Evolutionary conservation across 2,888 invertebrate species (phyloP).

Genomic region (Tricholauxania praeusta): DNA sequence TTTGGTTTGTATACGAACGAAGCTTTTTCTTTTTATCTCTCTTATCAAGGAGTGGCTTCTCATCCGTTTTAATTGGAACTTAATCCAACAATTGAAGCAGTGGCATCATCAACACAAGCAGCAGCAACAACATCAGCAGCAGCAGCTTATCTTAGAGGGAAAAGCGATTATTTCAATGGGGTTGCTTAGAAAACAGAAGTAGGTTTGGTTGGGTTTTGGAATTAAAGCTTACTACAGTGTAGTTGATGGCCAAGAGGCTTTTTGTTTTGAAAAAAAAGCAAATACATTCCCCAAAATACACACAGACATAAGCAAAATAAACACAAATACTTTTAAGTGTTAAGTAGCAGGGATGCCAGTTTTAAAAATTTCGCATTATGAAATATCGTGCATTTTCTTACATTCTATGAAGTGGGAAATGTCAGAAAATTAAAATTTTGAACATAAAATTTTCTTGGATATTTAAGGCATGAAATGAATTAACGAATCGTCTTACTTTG

Average conservation of each 20-base stretch:
- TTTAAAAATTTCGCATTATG: too few species aligned
- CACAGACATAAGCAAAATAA: not conserved
- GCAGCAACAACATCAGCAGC: not conserved
- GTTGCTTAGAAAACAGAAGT: not conserved
- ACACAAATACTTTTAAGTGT: not conserved
- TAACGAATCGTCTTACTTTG: too few species aligned
- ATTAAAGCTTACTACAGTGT: not conserved
- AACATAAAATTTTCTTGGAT: too few species aligned
- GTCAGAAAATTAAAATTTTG: too few species aligned
- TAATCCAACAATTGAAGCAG: conserved; percentile 32
- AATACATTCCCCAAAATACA: not conserved
- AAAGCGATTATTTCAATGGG: conserved; percentile 14
- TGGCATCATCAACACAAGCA: not conserved
- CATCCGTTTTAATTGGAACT: conserved; percentile 33
- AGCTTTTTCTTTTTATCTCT: conserved; percentile 4
- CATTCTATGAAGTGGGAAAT: too few species aligned
- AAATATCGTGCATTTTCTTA: too few species aligned
- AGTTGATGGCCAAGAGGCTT: conserved; percentile 25
- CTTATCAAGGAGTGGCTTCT: conserved; percentile 16
- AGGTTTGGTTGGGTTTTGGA: not conserved
- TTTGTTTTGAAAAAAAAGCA: not conserved
- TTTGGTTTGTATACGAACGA: not conserved
- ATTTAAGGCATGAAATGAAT: too few species aligned
- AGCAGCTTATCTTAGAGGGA: conserved; percentile 14
- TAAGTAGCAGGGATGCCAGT: not conserved